Conservation (phyloP, 2,797 vertebrate genomes). For the Pelodytes ibericus region DNA sequence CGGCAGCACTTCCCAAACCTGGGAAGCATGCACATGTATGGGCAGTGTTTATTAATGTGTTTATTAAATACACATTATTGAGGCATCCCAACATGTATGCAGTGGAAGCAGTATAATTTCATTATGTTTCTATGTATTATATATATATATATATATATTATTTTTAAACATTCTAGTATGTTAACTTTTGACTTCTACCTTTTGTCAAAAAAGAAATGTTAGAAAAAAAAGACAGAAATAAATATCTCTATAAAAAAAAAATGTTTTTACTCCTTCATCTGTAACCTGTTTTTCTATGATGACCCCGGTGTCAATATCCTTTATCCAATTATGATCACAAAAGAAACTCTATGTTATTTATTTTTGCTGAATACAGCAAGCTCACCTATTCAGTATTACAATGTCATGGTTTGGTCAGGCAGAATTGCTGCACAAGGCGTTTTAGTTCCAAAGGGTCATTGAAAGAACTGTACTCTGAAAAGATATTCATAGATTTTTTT, state of each 20-base stretch:
- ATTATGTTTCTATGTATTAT: too few species aligned
- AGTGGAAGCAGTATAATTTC: too few species aligned
- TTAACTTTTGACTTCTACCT: not conserved
- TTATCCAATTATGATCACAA: slow-evolving; percentile 55
- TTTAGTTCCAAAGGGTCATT: slow-evolving; percentile 51
- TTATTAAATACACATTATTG: too few species aligned
- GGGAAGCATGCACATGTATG: too few species aligned
- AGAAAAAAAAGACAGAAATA: not conserved
- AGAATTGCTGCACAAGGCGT: slow-evolving; percentile 51
- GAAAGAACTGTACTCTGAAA: slow-evolving; percentile 46
- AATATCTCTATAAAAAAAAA: slow-evolving; percentile 28
- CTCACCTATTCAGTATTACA: slow-evolving; percentile 39
- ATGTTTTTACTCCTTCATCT: slow-evolving; percentile 33
- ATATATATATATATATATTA: too few species aligned
- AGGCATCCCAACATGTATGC: too few species aligned
- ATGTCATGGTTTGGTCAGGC: slow-evolving; percentile 45
- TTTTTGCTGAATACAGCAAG: slow-evolving; percentile 56
- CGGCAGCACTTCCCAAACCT: too few species aligned
- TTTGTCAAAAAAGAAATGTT: not conserved
- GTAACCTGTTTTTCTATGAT: slow-evolving; percentile 48
- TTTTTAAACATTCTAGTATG: too few species aligned
- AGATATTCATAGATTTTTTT: slow-evolving; percentile 57
- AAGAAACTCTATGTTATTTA: slow-evolving; percentile 51
- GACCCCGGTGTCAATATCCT: slow-evolving; percentile 52
- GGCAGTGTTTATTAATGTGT: too few species aligned